phyloP scores from a whole-genome alignment of 2,113 vertebrate species.

The Ginglymostoma cirratum region DNA sequence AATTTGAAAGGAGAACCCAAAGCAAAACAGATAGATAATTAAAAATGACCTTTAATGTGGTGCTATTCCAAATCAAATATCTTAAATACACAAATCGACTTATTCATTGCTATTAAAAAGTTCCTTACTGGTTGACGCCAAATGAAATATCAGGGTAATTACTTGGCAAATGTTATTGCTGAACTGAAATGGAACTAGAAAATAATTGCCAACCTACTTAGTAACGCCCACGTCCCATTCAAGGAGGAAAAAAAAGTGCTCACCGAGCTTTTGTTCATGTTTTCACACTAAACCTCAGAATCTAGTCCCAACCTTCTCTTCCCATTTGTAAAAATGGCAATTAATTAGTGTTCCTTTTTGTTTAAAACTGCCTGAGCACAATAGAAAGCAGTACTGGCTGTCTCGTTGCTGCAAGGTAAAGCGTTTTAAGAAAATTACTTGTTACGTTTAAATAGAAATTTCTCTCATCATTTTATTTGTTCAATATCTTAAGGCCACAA shows the following conservation, averaged over 20 bases:
- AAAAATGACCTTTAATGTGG: neutral
- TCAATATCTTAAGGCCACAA: neutral
- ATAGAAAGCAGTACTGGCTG: neutral
- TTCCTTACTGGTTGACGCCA: neutral
- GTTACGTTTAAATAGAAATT: neutral
- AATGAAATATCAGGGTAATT: neutral
- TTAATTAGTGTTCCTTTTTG: neutral
- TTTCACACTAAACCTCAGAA: neutral
- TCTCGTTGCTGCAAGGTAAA: neutral
- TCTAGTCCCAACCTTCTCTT: neutral
- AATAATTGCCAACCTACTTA: too few species aligned
- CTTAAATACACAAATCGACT: neutral
- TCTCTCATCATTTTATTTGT: neutral
- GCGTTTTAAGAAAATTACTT: neutral
- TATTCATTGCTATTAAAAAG: neutral
- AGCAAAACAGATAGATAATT: neutral
- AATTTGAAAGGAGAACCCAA: neutral
- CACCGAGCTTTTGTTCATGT: neutral
- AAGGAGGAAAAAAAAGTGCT: neutral
- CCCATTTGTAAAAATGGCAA: neutral
- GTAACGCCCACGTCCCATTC: too few species aligned
- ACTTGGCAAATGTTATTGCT: neutral
- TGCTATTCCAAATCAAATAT: neutral
- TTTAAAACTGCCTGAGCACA: neutral
- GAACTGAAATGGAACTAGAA: neutral